phyloP scores from a whole-genome alignment of 1,140 invertebrate genomes.

The Coelopa frigida region DNA sequence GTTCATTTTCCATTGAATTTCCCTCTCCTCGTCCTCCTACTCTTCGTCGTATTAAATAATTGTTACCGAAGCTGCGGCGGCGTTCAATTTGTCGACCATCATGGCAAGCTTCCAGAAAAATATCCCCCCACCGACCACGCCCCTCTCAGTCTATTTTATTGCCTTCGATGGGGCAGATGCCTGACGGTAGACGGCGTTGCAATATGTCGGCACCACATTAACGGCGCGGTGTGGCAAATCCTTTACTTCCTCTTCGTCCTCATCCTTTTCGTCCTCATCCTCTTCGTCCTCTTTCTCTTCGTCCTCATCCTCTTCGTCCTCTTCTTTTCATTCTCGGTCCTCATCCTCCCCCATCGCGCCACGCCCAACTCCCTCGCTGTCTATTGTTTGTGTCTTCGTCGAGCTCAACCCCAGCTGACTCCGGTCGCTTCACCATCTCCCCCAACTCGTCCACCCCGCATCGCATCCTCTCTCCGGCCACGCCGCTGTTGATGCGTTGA shows the following conservation, averaged over 20 bases:
- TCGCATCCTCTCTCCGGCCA: background rate
- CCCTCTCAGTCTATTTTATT: too few relatives aligned
- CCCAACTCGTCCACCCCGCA: background rate
- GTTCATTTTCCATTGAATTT: background rate
- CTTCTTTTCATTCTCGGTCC: slow-evolving; percentile 1
- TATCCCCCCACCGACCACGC: too few relatives aligned
- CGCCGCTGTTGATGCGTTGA: background rate
- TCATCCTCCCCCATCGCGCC: background rate
- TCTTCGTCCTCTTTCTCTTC: background rate
- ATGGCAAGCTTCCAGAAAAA: too few relatives aligned
- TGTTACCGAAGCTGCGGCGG: background rate
- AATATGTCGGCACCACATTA: slow-evolving; percentile 12
- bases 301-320: background rate
- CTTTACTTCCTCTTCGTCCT: background rate
- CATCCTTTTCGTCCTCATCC: background rate
- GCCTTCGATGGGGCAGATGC: too few relatives aligned
- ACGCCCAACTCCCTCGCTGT: background rate
- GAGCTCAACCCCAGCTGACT: background rate
- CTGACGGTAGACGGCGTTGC: too few relatives aligned
- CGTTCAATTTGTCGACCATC: slow-evolving; percentile 9
- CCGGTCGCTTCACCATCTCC: slow-evolving; percentile 1
- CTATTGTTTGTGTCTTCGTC: background rate
- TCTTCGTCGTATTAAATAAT: background rate
- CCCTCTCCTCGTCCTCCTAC: background rate
- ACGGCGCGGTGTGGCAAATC: slow-evolving; percentile 4